Conservation (phyloP, 2,113 vertebrate species). For the Dicentrarchus labrax region DNA sequence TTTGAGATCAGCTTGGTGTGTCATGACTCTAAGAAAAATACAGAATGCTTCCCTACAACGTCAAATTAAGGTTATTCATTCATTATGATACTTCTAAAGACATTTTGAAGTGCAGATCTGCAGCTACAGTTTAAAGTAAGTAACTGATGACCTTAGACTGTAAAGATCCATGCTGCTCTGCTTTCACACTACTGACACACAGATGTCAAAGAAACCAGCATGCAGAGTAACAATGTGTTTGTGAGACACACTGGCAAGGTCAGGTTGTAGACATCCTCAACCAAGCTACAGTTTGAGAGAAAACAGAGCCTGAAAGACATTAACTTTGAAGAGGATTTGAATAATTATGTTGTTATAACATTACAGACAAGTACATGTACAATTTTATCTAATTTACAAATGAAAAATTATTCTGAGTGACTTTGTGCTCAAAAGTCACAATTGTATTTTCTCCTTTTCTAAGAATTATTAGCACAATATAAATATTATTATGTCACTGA, state of each 20-base stretch:
- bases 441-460: not conserved
- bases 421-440: not conserved
- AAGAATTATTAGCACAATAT: not conserved
- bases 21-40: not conserved
- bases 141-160: slow-evolving; percentile 45
- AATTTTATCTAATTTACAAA: not conserved
- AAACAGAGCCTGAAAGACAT: not conserved
- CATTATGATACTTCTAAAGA: not conserved
- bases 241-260: slow-evolving; percentile 52
- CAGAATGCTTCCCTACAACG: not conserved
- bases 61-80: not conserved
- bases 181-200: slow-evolving; percentile 56
- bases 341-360: not conserved
- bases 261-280: slow-evolving; percentile 26
- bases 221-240: slow-evolving; percentile 48
- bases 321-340: not conserved
- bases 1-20: not conserved
- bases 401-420: not conserved
- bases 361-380: not conserved
- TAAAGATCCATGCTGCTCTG: slow-evolving; percentile 56
- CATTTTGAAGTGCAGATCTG: slow-evolving; percentile 14
- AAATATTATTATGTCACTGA: not conserved
- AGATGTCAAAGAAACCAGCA: slow-evolving; percentile 61
- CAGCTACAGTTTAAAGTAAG: slow-evolving; percentile 23
- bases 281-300: not conserved